Percentiles rank a stretch among this genome's conserved stretches.
phyloP scores from a whole-genome alignment of 2,113 vertebrate genomes.

The Miniopterus natalensis region DNA sequence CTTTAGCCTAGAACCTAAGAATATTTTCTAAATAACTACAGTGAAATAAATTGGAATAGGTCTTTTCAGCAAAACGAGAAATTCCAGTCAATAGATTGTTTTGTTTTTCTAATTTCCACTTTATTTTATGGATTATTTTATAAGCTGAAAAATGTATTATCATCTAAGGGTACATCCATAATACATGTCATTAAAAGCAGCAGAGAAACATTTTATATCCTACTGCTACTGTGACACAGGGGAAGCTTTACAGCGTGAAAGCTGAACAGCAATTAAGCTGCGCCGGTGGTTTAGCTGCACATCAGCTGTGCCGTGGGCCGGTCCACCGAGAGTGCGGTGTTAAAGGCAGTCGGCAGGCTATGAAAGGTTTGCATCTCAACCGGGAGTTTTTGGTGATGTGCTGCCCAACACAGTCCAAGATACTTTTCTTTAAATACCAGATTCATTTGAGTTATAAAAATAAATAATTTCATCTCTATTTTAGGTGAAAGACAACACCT shows the following conservation, averaged over 20 bases:
- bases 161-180: not conserved
- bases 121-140: not conserved
- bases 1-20: conserved; percentile 1
- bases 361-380: not conserved
- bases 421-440: not conserved
- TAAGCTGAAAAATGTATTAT: not conserved
- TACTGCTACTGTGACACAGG: not conserved
- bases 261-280: not conserved
- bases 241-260: not conserved
- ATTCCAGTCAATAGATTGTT: not conserved
- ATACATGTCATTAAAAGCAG: not conserved
- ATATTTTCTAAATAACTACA: conserved; percentile 23
- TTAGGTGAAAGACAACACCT: conserved; percentile 96
- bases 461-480: conserved; percentile 68
- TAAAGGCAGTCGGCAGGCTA: not conserved
- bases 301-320: not conserved
- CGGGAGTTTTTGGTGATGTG: not conserved
- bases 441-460: conserved; percentile 8
- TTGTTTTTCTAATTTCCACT: not conserved
- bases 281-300: not conserved
- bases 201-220: not conserved
- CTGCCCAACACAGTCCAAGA: not conserved
- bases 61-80: not conserved
- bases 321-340: not conserved
- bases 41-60: not conserved